Percentiles rank a stretch among this genome's conserved stretches.
Conservation (phyloP, 35 echinoderm and acorn worm species). For the Lytechinus variegatus region DNA sequence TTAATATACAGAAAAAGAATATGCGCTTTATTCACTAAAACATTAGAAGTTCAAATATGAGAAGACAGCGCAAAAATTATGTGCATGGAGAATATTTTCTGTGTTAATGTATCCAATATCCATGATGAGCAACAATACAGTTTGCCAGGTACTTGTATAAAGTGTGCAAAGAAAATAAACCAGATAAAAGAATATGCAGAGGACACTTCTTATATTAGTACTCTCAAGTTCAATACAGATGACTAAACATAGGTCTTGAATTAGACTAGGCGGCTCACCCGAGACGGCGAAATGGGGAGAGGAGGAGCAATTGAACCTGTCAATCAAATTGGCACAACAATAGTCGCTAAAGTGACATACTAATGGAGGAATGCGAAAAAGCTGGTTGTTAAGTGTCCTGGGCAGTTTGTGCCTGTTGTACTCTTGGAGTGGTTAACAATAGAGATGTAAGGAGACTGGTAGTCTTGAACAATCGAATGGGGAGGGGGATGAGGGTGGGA, state of each 20-base stretch:
- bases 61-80: no score
- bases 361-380: slow-evolving; percentile 50
- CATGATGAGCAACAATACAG: no score
- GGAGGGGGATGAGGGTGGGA: not conserved
- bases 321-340: slow-evolving; percentile 37
- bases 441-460: not conserved
- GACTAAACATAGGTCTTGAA: not conserved
- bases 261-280: not conserved
- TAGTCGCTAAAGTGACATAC: slow-evolving; percentile 49
- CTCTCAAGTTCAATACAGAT: not conserved
- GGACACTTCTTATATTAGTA: not conserved
- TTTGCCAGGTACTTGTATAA: no score
- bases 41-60: no score
- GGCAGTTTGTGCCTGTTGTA: not conserved
- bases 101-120: no score
- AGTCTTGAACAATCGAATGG: not conserved
- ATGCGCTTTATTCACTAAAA: no score
- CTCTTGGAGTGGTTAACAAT: slow-evolving; percentile 21
- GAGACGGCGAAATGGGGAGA: not conserved
- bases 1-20: no score
- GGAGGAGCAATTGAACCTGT: slow-evolving; percentile 46
- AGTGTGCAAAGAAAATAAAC: no score
- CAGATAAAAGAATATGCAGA: no score
- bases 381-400: slow-evolving; percentile 31
- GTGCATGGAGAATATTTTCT: no score